Percentiles rank a stretch among this genome's conserved stretches.
These are phyloP conservation scores for Eudorcas thomsonii DNA, from an alignment of 2,113 vertebrate genomes.

Conservation along the genomic window DNA sequence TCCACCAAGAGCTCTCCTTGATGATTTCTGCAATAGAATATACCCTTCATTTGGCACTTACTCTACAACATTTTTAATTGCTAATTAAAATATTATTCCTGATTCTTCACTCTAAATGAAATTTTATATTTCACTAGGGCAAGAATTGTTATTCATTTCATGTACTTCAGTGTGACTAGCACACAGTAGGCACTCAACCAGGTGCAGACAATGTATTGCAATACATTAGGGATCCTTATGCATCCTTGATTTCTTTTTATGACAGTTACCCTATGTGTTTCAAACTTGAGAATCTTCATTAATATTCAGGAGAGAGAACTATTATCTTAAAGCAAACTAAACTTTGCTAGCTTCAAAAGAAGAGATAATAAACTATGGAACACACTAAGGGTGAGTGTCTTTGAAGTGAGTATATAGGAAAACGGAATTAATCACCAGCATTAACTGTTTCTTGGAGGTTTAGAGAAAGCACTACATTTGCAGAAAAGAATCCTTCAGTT, in stretches of 20 bases:
- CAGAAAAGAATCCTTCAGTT: conserved; percentile 22
- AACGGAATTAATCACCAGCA: conserved; percentile 63
- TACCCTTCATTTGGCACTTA: not conserved
- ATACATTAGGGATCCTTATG: not conserved
- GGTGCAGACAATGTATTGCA: not conserved
- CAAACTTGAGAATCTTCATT: conserved; percentile 65
- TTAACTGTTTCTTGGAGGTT: conserved; percentile 69
- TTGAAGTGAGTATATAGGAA: conserved; percentile 67
- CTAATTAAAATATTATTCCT: not conserved
- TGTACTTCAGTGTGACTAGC: not conserved
- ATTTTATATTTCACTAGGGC: not conserved
- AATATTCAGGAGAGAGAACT: conserved; percentile 70
- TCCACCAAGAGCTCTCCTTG: not conserved
- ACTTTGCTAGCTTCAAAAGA: conserved; percentile 73
- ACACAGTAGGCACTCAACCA: conserved; percentile 36
- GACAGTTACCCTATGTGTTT: conserved; percentile 55
- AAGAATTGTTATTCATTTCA: not conserved
- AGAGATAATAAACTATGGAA: conserved; percentile 74
- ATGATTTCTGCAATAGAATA: not conserved
- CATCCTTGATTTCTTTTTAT: conserved; percentile 35
- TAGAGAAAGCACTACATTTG: conserved; percentile 26
- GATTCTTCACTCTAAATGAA: not conserved
- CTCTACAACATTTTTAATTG: not conserved
- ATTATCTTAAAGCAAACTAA: conserved; percentile 76
- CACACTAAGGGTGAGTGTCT: conserved; percentile 62